Percentiles rank a stretch among this genome's conserved stretches.
Evolutionary conservation across 2,113 vertebrate species (phyloP).

Genomic region (Laterallus jamaicensis): DNA sequence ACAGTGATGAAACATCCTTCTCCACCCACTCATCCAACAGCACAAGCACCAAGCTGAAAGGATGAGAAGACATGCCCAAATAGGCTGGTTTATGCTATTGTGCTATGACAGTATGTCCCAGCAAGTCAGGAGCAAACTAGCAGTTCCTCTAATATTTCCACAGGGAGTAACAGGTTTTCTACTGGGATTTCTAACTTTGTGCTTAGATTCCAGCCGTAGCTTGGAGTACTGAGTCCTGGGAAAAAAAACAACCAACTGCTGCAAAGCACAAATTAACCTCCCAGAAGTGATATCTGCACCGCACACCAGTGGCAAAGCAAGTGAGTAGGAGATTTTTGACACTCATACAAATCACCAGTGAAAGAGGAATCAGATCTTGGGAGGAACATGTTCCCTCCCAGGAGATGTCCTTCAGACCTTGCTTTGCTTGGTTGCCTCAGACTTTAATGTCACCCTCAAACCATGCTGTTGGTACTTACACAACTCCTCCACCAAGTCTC

Average conservation of each 20-base stretch:
- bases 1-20: rapidly evolving
- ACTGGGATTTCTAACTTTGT: background rate
- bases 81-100: rapidly evolving
- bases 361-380: background rate
- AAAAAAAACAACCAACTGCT: background rate
- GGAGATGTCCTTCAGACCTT: background rate
- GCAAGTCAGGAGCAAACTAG: background rate
- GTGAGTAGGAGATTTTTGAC: background rate
- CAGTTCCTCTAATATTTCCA: background rate
- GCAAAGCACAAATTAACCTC: background rate
- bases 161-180: background rate
- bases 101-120: background rate
- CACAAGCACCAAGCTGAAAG: background rate
- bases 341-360: background rate
- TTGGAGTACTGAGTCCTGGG: background rate
- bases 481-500: background rate
- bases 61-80: background rate
- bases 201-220: background rate
- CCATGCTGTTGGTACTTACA: background rate
- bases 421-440: rapidly evolving
- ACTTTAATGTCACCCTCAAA: background rate
- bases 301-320: background rate
- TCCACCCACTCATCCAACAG: background rate
- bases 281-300: background rate
- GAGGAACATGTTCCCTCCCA: background rate